These are phyloP conservation scores for Cuculus canorus DNA, from an alignment of 2,797 vertebrate genomes.

Conservation along the genomic window DNA sequence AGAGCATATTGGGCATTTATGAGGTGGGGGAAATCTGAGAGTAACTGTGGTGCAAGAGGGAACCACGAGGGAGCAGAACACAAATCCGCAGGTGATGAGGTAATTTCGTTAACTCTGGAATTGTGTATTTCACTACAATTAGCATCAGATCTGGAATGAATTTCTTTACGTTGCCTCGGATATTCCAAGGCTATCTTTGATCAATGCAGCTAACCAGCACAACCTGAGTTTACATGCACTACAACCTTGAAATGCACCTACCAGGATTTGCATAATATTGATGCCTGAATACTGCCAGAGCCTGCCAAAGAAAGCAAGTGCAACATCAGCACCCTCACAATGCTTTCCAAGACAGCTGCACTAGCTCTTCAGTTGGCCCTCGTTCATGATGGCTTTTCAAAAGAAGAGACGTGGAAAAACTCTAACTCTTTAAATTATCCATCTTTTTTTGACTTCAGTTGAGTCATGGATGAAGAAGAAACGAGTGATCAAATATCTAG, in stretches of 20 bases:
- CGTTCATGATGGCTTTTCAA: background rate
- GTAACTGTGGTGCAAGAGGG: background rate
- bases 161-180: background rate
- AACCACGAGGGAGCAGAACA: background rate
- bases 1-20: background rate
- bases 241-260: slow-evolving; percentile 1
- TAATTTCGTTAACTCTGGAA: background rate
- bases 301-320: background rate
- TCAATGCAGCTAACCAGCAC: background rate
- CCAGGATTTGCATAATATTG: background rate
- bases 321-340: background rate
- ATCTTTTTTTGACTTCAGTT: background rate
- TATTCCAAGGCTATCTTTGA: background rate
- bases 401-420: background rate
- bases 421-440: background rate
- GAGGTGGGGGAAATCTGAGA: background rate
- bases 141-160: background rate
- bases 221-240: background rate
- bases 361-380: background rate
- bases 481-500: background rate
- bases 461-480: background rate
- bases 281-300: background rate
- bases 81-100: background rate
- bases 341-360: background rate
- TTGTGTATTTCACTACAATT: background rate